These are phyloP conservation scores for Diploscapter pachys DNA, from an alignment of 1,140 invertebrate genomes.

Conservation along the genomic window DNA sequence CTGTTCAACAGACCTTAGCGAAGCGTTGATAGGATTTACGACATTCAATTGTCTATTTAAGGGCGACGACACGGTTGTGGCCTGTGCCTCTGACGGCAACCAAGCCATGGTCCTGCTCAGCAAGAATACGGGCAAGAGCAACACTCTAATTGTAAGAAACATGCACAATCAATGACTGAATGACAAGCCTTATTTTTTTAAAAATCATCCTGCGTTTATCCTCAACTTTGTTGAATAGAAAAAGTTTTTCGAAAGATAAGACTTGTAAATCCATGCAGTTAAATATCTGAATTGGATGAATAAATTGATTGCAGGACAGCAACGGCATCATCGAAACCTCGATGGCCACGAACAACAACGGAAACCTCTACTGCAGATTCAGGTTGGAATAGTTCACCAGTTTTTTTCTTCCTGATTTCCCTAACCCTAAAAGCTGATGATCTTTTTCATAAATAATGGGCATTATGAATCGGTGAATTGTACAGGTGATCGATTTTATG, in stretches of 20 bases:
- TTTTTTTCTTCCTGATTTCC: too few species aligned
- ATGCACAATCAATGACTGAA: too few species aligned
- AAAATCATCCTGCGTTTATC: too few species aligned
- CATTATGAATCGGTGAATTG: too few species aligned
- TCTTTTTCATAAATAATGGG: too few species aligned
- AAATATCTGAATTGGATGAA: neutral
- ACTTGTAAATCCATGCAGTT: neutral
- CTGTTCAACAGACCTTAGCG: too few species aligned
- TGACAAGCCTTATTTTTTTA: too few species aligned
- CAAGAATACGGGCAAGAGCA: slow-evolving; percentile 3
- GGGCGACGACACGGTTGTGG: slow-evolving; percentile 16
- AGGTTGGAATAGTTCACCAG: neutral
- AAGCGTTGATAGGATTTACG: too few species aligned
- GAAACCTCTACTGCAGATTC: slow-evolving; percentile 12
- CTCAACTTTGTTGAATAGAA: neutral
- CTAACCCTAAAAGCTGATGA: too few species aligned
- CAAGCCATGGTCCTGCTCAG: slow-evolving; percentile 4
- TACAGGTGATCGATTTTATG: too few species aligned
- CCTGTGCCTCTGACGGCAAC: slow-evolving; percentile 1
- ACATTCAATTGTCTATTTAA: neutral
- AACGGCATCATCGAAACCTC: neutral
- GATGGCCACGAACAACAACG: slow-evolving; percentile 8
- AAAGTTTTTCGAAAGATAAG: neutral
- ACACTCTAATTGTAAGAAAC: slow-evolving; percentile 10
- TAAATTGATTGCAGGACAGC: neutral